A percentile compares a stretch with the other conserved stretches of the same genome.
These are phyloP conservation scores for Xiphophorus maculatus DNA, from an alignment of 2,113 vertebrate species.

Conservation along the genomic window DNA sequence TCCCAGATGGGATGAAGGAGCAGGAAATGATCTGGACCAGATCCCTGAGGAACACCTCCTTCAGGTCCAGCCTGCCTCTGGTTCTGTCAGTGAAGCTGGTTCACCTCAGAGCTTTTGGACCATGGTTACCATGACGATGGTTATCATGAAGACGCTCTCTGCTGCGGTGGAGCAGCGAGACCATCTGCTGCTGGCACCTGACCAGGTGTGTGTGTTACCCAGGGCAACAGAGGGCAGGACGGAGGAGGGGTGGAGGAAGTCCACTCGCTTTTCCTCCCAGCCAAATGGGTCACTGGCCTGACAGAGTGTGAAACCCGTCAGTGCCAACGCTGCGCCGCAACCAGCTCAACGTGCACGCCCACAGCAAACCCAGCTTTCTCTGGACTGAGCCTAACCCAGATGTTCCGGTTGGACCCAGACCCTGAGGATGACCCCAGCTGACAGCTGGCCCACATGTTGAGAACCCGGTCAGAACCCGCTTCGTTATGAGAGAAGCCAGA, in stretches of 20 bases:
- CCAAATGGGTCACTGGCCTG: conserved; percentile 66
- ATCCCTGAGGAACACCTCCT: neutral
- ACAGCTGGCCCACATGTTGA: neutral
- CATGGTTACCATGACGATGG: conserved; percentile 18
- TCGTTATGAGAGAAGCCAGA: too few relatives aligned
- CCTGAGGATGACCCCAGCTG: neutral
- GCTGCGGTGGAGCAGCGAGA: conserved; percentile 28
- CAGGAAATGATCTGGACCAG: too few relatives aligned
- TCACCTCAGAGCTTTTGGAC: neutral
- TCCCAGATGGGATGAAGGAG: too few relatives aligned
- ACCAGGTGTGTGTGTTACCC: conserved; percentile 52
- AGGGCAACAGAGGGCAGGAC: conserved; percentile 51
- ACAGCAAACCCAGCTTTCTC: too few relatives aligned
- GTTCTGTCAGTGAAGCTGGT: neutral
- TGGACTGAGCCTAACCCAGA: too few relatives aligned
- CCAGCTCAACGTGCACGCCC: too few relatives aligned
- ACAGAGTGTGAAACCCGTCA: neutral
- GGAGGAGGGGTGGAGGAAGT: conserved; percentile 44
- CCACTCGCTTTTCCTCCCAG: conserved; percentile 59
- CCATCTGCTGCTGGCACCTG: conserved; percentile 63
- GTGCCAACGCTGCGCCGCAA: neutral
- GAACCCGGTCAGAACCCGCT: too few relatives aligned
- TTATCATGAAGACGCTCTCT: conserved; percentile 43
- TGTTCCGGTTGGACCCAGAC: too few relatives aligned
- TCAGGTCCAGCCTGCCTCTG: neutral